phyloP scores from a whole-genome alignment of 2,888 invertebrate species.

The Minunthozetes semirufus region DNA sequence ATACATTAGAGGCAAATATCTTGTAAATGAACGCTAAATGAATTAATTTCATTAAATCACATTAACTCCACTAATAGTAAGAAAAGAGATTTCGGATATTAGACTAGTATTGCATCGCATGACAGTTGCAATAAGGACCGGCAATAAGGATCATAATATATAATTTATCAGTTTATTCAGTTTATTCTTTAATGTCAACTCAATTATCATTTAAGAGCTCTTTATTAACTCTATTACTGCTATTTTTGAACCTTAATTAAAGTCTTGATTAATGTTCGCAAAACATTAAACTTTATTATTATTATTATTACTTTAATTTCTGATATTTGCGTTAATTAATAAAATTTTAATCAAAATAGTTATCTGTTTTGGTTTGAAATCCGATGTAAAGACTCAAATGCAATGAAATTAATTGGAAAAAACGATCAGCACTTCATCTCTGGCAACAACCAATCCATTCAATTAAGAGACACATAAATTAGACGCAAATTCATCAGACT shows the following conservation, averaged over 20 bases:
- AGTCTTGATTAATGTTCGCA: neutral
- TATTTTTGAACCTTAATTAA: conserved; percentile 6
- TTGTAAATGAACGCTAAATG: too few relatives aligned
- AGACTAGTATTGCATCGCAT: neutral
- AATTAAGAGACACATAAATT: conserved; percentile 15
- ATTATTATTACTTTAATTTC: conserved; percentile 9
- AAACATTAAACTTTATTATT: neutral
- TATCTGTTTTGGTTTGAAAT: neutral
- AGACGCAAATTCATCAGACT: neutral
- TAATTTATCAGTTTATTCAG: conserved; percentile 12
- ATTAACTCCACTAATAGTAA: neutral
- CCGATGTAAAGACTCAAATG: neutral
- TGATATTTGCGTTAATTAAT: conserved; percentile 21
- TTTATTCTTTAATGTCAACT: neutral
- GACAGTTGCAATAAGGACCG: conserved; percentile 1
- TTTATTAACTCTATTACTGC: neutral
- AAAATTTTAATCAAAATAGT: neutral
- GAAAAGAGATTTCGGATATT: neutral
- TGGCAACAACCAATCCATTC: conserved; percentile 11
- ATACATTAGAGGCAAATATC: too few relatives aligned
- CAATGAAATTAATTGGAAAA: conserved; percentile 9
- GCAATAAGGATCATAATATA: neutral
- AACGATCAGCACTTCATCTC: conserved; percentile 15
- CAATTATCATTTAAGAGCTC: neutral
- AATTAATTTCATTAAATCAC: neutral